phyloP scores from a whole-genome alignment of 2,888 invertebrate species.

The Cephalotes varians region DNA sequence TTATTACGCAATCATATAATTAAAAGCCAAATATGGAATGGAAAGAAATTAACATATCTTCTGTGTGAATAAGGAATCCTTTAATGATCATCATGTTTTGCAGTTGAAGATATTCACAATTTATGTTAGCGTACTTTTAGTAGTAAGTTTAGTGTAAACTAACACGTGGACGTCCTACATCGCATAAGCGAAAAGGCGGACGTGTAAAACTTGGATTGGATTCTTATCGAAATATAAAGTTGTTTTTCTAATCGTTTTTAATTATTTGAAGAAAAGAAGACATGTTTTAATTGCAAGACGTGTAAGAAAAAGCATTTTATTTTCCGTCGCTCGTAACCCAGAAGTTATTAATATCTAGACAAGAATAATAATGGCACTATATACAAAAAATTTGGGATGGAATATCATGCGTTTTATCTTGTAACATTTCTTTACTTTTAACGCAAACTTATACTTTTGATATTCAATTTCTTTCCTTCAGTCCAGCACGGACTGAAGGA shows the following conservation, averaged over 20 bases:
- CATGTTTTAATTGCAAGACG: constrained; percentile 7
- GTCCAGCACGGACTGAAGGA: no score
- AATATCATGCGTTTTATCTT: background rate
- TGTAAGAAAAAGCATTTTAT: constrained; percentile 16
- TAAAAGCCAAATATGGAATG: background rate
- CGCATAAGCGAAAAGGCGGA: background rate
- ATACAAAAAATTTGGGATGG: constrained; percentile 1
- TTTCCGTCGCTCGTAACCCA: background rate
- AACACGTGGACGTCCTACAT: constrained; percentile 1
- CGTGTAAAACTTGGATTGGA: background rate
- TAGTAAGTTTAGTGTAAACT: background rate
- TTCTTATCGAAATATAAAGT: constrained; percentile 2
- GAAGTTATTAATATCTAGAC: constrained; percentile 2
- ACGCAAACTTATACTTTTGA: background rate
- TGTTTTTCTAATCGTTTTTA: background rate
- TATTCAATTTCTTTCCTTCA: background rate
- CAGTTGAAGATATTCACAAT: constrained; percentile 21
- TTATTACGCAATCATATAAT: background rate
- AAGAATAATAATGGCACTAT: constrained; percentile 30
- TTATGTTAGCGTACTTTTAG: constrained; percentile 26
- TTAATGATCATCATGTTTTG: constrained; percentile 27
- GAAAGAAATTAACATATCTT: constrained; percentile 17
- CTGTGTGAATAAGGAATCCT: constrained; percentile 14
- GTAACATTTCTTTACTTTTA: background rate
- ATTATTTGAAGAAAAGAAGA: constrained; percentile 25